Evolutionary conservation across 1,140 invertebrate genomes (phyloP).

Genomic region (Drosophila varians): DNA sequence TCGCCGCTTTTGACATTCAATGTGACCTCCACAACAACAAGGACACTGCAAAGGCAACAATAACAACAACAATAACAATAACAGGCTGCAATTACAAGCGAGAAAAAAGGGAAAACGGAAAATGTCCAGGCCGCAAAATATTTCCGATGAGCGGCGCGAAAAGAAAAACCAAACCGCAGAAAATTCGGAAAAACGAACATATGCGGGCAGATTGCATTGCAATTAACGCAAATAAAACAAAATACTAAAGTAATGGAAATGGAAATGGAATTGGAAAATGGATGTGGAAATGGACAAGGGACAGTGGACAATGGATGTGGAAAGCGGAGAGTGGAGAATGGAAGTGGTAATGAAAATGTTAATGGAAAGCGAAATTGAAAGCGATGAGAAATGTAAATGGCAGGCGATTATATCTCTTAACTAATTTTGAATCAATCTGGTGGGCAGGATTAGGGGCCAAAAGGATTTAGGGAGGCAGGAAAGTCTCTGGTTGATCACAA

Average conservation of each 20-base stretch:
- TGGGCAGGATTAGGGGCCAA: not conserved
- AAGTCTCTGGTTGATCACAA: too few relatives aligned
- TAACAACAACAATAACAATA: constrained; percentile 30
- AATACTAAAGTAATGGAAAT: constrained; percentile 1
- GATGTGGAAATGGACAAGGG: constrained; percentile 1
- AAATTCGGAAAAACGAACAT: constrained; percentile 31
- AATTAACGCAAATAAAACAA: constrained; percentile 18
- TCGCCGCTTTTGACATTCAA: constrained; percentile 73
- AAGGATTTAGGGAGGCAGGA: too few relatives aligned
- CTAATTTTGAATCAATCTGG: constrained; percentile 4
- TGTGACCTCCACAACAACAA: constrained; percentile 68
- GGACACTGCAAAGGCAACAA: constrained; percentile 4
- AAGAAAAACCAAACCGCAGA: constrained; percentile 18
- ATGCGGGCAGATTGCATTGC: constrained; percentile 28
- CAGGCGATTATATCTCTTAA: constrained; percentile 10
- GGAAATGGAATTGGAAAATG: not conserved
- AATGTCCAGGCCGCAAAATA: constrained; percentile 31
- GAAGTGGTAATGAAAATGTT: not conserved
- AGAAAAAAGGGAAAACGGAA: constrained; percentile 27
- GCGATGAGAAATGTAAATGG: not conserved
- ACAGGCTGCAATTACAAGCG: constrained; percentile 42
- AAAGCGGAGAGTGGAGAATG: too few relatives aligned
- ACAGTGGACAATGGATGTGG: not conserved
- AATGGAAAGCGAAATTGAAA: not conserved
- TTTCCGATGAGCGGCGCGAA: constrained; percentile 27